Base-by-base conservation (phyloP, 1,140 invertebrate genomes). In the Augochlora pura region DNA sequence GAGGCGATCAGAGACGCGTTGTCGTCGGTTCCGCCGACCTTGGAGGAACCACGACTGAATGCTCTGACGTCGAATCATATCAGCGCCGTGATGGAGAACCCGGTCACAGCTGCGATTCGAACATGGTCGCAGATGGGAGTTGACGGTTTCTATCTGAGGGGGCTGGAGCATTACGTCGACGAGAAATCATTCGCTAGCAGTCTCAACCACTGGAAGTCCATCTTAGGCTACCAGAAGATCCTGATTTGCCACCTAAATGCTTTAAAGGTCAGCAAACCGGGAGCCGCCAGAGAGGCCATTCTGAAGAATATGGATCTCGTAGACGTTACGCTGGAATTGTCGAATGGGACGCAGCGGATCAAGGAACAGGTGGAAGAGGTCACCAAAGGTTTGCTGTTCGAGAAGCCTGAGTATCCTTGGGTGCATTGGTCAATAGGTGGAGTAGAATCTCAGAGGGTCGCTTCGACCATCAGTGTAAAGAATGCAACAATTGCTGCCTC, bases 101-200 rank as follows among this genome's bases (percentile, higher is more conserved):
- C 90, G 8, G 88, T 95, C 3, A 94, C 94, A 67, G 86, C 91
- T 59, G 95, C 95, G 0, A 92, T 97, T 14, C 90, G 91, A 16
- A 95, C 94, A 90, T 97, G 97, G 97, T 76, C 94, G 2, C 82
- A 92, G 6, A 91, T 94, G 72, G 95, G 95, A 1, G 95, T 97
- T 0, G 95, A 97, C 91, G 97, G 97, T 0, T 97, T 97, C 90
- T 97, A 97, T 91, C 91, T 98, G 5, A 97, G 97, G 89, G 96
- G 96, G 21, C 79, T 94, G 2, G 92, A 94, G 49, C 86, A 93
- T 72, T 93, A 92, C 72, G 88, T 93, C 0, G 86, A 93, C 12
- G 92, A 94, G 64, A 64, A 81, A 6, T 88, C 89, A 63, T 94
- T 94, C 81, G 79, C 81, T 0, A 89, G 92, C 63, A 93, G 93